These are phyloP conservation scores for Herminia tarsipennalis DNA, from an alignment of 2,888 invertebrate genomes.

Conservation along the genomic window DNA sequence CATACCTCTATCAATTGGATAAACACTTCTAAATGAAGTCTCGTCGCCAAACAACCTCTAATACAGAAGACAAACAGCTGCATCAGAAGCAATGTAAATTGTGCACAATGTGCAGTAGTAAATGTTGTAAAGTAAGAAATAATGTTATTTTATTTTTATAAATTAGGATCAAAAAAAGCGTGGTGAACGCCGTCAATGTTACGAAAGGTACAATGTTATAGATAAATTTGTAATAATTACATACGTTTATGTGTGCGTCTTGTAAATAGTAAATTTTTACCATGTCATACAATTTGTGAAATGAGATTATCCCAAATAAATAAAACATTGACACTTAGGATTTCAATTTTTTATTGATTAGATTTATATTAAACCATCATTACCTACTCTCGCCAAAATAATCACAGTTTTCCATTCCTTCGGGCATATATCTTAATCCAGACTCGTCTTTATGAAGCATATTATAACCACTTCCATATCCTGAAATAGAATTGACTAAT, in stretches of 20 bases:
- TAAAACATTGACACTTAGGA: slow-evolving; percentile 77
- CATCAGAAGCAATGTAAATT: slow-evolving; percentile 57
- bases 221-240: slow-evolving; percentile 74
- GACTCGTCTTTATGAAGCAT: slow-evolving; percentile 82
- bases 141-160: slow-evolving; percentile 80
- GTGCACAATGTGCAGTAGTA: slow-evolving; percentile 76
- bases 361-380: slow-evolving; percentile 23
- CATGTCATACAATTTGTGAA: slow-evolving; percentile 79
- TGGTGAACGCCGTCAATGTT: slow-evolving; percentile 69
- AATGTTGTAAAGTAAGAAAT: slow-evolving; percentile 76
- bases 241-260: slow-evolving; percentile 64
- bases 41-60: slow-evolving; percentile 24
- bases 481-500: slow-evolving; percentile 64
- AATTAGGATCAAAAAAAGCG: slow-evolving; percentile 68
- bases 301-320: slow-evolving; percentile 83
- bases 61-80: slow-evolving; percentile 33
- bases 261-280: slow-evolving; percentile 83
- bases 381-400: slow-evolving; percentile 85
- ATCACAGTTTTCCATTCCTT: slow-evolving; percentile 86
- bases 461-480: slow-evolving; percentile 88
- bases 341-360: slow-evolving; percentile 35
- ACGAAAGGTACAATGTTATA: slow-evolving; percentile 78
- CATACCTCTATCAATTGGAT: no score
- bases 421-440: slow-evolving; percentile 88
- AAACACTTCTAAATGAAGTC: no score